phyloP scores from a whole-genome alignment of 2,797 vertebrate species.

The Adelosebastes latens region DNA sequence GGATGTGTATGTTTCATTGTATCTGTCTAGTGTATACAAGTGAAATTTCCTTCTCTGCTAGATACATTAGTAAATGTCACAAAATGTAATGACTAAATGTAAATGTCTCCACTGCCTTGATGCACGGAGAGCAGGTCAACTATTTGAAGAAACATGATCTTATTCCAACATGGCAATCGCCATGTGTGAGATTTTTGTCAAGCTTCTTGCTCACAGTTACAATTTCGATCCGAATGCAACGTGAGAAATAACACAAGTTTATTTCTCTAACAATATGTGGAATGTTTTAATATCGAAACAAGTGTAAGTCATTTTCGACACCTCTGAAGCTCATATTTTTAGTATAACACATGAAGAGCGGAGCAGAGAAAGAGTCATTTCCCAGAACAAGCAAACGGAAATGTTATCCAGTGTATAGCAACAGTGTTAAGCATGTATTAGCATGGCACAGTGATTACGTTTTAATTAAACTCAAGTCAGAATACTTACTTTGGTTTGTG shows the following conservation, averaged over 20 bases:
- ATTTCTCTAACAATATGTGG: not conserved
- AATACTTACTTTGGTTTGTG: not conserved
- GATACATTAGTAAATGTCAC: conserved; percentile 35
- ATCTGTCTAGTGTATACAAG: not conserved
- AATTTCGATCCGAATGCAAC: not conserved
- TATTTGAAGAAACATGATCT: conserved; percentile 1
- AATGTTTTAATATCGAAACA: not conserved
- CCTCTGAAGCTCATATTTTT: not conserved
- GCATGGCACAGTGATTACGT: not conserved
- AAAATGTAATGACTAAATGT: not conserved
- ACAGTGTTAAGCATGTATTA: not conserved
- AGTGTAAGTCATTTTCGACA: not conserved
- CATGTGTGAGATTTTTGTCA: not conserved
- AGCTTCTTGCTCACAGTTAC: not conserved
- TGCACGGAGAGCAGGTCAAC: not conserved
- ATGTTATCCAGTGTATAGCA: not conserved
- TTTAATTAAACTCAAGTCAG: not conserved
- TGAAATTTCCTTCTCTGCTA: not conserved
- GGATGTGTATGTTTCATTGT: not conserved
- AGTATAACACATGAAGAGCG: not conserved
- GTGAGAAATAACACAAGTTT: not conserved
- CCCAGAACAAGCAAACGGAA: not conserved
- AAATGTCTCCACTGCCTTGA: not conserved
- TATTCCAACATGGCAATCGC: not conserved
- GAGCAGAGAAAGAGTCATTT: not conserved